Percentiles rank a stretch among this genome's conserved stretches.
These are phyloP conservation scores for Solenopsis fugax DNA, from an alignment of 1,140 invertebrate genomes.

Conservation along the genomic window DNA sequence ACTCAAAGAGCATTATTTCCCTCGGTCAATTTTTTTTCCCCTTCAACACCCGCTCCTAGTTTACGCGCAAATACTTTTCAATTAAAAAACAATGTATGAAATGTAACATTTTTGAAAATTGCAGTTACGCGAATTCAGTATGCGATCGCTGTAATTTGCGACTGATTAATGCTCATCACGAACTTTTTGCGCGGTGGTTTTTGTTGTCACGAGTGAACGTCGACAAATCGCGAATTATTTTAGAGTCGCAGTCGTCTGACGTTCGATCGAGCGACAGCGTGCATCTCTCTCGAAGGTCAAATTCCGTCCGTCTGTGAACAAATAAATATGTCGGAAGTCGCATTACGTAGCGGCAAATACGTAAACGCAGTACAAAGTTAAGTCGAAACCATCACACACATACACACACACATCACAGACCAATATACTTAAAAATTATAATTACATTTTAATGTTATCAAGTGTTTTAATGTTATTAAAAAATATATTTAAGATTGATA, in stretches of 20 bases:
- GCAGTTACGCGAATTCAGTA: background rate
- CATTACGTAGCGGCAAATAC: background rate
- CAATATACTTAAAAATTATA: background rate
- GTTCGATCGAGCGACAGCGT: background rate
- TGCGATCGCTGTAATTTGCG: background rate
- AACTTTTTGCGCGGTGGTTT: background rate
- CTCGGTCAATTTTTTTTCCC: constrained; percentile 5
- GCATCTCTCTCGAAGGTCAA: constrained; percentile 22
- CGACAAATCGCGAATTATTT: constrained; percentile 31
- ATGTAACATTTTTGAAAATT: background rate
- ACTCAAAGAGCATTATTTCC: background rate
- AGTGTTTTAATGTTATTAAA: no score
- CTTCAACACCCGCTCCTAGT: background rate
- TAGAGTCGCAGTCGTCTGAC: background rate
- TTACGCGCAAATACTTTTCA: background rate
- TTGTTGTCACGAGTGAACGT: background rate
- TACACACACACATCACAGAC: no score
- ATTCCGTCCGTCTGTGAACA: background rate
- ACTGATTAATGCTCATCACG: background rate
- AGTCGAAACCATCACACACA: background rate
- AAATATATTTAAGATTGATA: no score
- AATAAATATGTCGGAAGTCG: constrained; percentile 12
- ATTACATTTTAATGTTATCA: no score
- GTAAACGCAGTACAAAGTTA: constrained; percentile 3
- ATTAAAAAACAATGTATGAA: background rate